Percentiles rank a stretch among this genome's conserved stretches.
These are phyloP conservation scores for Vulpes ferrilata DNA, from an alignment of 2,113 vertebrate genomes.

Conservation along the genomic window DNA sequence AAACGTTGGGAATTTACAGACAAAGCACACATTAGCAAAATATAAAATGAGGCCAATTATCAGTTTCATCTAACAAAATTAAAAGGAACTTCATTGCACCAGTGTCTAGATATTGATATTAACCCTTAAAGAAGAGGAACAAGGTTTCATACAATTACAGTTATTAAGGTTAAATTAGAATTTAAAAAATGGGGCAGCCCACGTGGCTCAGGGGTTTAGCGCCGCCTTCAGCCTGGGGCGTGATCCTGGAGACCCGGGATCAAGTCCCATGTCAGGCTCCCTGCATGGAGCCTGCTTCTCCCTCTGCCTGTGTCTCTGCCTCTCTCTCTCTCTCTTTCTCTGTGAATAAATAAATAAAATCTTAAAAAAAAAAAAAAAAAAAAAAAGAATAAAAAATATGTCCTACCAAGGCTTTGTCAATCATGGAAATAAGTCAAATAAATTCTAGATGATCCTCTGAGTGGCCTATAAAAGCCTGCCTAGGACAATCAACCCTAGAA, in stretches of 20 bases:
- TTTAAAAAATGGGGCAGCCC: too few species aligned
- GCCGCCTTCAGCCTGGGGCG: too few species aligned
- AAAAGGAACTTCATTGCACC: background rate
- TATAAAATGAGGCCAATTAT: slow-evolving; percentile 39
- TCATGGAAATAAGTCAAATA: slow-evolving; percentile 32
- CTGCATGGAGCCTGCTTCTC: too few species aligned
- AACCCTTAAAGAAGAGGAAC: slow-evolving; percentile 41
- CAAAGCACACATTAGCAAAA: slow-evolving; percentile 51
- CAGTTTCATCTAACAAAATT: slow-evolving; percentile 33
- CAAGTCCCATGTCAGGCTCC: too few species aligned
- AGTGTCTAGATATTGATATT: background rate
- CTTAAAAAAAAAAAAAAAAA: too few species aligned
- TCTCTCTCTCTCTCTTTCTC: too few species aligned
- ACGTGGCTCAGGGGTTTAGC: too few species aligned
- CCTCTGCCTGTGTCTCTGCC: too few species aligned
- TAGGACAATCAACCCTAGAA: background rate
- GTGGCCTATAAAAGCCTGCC: background rate
- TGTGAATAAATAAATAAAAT: too few species aligned
- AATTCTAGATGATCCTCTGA: background rate
- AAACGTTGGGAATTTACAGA: slow-evolving; percentile 29
- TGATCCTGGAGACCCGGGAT: too few species aligned
- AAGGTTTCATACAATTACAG: slow-evolving; percentile 10
- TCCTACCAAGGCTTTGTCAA: background rate
- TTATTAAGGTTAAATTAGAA: background rate
- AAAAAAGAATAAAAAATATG: slow-evolving; percentile 1